Conservation (phyloP, 2,888 invertebrate genomes). For the Drosophila maculinotata region DNA sequence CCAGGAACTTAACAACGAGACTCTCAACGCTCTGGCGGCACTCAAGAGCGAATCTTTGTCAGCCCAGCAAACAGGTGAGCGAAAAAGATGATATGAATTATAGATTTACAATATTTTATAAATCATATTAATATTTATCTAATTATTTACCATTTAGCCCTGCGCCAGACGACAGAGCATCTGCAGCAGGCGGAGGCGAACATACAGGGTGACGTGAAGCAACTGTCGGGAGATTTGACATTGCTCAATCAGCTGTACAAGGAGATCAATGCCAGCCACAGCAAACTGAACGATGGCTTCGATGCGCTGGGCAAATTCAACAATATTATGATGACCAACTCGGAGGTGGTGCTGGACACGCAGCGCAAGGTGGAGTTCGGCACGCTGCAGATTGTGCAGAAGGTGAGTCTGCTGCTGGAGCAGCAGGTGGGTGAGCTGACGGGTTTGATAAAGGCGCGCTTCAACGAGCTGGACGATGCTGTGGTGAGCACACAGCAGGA, state of each 20-base stretch:
- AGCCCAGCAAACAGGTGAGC: conserved; percentile 86
- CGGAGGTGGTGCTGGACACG: conserved; percentile 93
- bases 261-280: conserved; percentile 87
- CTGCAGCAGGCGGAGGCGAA: conserved; percentile 87
- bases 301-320: conserved; percentile 89
- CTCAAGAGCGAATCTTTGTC: conserved; percentile 86
- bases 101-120: no score
- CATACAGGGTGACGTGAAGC: conserved; percentile 86
- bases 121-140: no score
- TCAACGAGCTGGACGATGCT: conserved; percentile 89
- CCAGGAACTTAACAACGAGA: conserved; percentile 87
- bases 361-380: conserved; percentile 94
- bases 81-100: no score
- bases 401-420: conserved; percentile 90
- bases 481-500: conserved; percentile 90
- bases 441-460: conserved; percentile 88
- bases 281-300: conserved; percentile 86
- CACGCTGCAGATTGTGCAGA: conserved; percentile 91
- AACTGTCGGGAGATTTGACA: conserved; percentile 87
- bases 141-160: conserved; percentile 84
- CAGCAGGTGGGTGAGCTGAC: conserved; percentile 89
- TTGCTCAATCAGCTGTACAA: conserved; percentile 87
- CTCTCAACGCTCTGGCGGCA: conserved; percentile 87
- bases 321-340: conserved; percentile 91
- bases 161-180: conserved; percentile 86